phyloP scores from a whole-genome alignment of 2,113 vertebrate species.

The Nerophis ophidion region DNA sequence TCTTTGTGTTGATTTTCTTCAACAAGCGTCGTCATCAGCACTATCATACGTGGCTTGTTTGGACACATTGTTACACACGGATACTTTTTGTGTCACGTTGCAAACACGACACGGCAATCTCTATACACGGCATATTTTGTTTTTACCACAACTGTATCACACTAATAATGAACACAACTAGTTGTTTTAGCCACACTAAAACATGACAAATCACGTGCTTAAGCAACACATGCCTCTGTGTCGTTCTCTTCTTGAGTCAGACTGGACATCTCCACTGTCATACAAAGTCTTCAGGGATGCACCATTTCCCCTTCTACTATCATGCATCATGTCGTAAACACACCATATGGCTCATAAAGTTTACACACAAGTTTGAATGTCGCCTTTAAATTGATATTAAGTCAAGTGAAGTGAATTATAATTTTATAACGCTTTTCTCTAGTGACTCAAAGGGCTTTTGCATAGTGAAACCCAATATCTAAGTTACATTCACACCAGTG shows the following conservation, averaged over 20 bases:
- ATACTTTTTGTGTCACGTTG: background rate
- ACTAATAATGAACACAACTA: no score
- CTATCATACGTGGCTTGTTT: conserved; percentile 12
- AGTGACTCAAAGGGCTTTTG: no score
- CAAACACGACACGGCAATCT: background rate
- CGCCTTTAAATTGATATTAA: background rate
- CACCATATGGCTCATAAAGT: background rate
- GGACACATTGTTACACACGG: background rate
- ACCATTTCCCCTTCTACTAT: conserved; percentile 49
- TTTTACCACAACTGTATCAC: background rate
- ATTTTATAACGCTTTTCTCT: no score
- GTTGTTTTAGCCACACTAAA: background rate
- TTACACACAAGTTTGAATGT: conserved; percentile 5
- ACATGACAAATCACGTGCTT: background rate
- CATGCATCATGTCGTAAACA: conserved; percentile 33
- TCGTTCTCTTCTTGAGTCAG: background rate
- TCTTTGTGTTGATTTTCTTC: background rate
- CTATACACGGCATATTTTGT: background rate
- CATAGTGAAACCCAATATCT: no score
- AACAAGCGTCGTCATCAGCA: background rate
- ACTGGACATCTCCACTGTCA: conserved; percentile 66
- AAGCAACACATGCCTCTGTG: background rate
- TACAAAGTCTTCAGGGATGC: conserved; percentile 35
- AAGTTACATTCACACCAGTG: no score
- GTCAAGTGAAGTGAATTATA: no score